These are phyloP conservation scores for Acrobasis consociella DNA, from an alignment of 2,888 invertebrate species.

Conservation along the genomic window DNA sequence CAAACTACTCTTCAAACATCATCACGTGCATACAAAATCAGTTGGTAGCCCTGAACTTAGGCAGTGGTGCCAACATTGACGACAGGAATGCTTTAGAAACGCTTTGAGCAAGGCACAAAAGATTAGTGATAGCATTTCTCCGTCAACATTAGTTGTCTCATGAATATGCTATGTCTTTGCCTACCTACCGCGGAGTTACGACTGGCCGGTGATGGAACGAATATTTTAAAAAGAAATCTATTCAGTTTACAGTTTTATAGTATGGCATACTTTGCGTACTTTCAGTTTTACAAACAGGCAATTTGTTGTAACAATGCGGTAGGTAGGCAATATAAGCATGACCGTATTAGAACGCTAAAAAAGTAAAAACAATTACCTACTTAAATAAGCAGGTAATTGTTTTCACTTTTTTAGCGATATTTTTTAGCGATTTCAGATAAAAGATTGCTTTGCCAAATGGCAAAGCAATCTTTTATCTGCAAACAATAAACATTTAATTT, in stretches of 20 bases:
- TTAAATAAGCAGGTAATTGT: no score
- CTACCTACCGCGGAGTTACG: conserved; percentile 13
- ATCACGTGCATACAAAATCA: neutral
- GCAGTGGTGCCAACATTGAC: conserved; percentile 15
- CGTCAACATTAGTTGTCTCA: conserved; percentile 8
- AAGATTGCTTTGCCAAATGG: no score
- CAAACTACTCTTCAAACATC: neutral
- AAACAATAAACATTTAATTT: no score
- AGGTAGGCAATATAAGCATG: no score
- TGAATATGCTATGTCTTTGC: conserved; percentile 9
- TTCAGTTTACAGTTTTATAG: no score
- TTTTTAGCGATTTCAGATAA: no score
- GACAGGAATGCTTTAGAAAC: conserved; percentile 13
- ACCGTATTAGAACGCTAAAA: neutral
- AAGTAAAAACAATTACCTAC: no score
- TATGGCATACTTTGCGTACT: neutral
- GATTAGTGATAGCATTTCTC: conserved; percentile 5
- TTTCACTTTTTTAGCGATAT: no score
- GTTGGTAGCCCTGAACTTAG: conserved; percentile 14
- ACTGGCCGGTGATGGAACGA: conserved; percentile 12
- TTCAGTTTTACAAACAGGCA: neutral
- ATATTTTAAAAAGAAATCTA: conserved; percentile 2
- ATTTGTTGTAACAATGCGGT: neutral
- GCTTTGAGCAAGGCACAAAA: neutral
- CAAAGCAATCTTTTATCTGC: no score